Conservation (phyloP, 2,113 vertebrate genomes). For the Emydura subglobosa region DNA sequence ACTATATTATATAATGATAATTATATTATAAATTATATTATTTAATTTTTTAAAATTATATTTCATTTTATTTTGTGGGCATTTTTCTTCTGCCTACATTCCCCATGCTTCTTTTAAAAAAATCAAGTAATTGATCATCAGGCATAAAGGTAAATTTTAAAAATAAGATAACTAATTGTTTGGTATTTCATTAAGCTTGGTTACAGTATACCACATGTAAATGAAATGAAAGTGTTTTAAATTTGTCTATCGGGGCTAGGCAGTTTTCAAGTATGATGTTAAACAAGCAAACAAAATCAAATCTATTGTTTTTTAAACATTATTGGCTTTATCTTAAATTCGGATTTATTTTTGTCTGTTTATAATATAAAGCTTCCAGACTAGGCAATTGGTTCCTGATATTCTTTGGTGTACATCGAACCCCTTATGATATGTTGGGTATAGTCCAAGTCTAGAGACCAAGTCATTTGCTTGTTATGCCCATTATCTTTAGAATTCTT, state of each 20-base stretch:
- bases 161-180: not conserved
- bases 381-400: not conserved
- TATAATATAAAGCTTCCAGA: not conserved
- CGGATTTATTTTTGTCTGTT: not conserved
- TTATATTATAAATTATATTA: no score
- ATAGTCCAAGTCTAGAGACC: not conserved
- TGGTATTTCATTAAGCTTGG: not conserved
- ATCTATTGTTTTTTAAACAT: not conserved
- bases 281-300: no score
- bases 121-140: not conserved
- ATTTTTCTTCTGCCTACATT: not conserved
- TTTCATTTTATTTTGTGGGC: no score
- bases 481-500: not conserved
- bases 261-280: not conserved
- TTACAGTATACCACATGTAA: not conserved
- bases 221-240: not conserved
- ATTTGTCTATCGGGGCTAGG: not conserved
- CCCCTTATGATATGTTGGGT: not conserved
- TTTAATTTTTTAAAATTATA: no score
- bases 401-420: not conserved
- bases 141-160: not conserved
- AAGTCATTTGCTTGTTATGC: not conserved
- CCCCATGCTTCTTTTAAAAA: not conserved
- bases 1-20: no score
- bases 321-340: not conserved